Base-by-base conservation (phyloP, 2,888 invertebrate species). In the Agrochola lychnidis region DNA sequence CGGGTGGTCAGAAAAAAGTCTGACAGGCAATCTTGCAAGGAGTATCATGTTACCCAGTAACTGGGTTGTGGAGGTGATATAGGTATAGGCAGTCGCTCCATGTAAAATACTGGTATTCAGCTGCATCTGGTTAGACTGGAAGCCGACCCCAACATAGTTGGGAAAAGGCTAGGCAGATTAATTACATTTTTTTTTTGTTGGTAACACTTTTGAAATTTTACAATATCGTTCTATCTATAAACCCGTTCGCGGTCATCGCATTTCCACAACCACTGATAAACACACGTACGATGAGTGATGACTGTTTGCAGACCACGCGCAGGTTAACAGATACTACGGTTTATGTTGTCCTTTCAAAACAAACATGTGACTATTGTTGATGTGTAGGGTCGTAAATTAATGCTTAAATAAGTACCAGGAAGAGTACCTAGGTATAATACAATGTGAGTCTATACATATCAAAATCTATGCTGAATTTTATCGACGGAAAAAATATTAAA, bases 201-300 rank as follows among this genome's bases (percentile, higher is more conserved):
- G 7, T 59, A 7, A 7, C 30, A 7, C 30, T 16, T 30, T 2
- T 19, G 4, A 25, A 45, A 48, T 2, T 45, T 42, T 42, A 45
- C 45, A 66, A 22, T 36, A 36, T 0, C 5, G 22, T 36, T 30
- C 22, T 30, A 67, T 36, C 30, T 36, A 22, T 53, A 45, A 51
- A 82, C 63, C 70, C n/a, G 45, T 40, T 48, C 57, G 59, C 57
- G 25, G 73, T 53, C 25, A 36, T 6, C 71, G 78, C 66, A 62
- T 67, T 30, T 25, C n/a, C 51, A 42, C 30, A 57, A 59, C 30
- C 42, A 59, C 30, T 56, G 48, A 68, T 69, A 81, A 75, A 68
- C 56, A 81, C 59, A 63, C 53, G 66, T 9, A 22, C 40, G 7
- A 70, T 84, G 81, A 83, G 25, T 71, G 85, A 84, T 84, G 56